phyloP scores from a whole-genome alignment of 1,140 invertebrate species.

The Calephelis virginiensis region DNA sequence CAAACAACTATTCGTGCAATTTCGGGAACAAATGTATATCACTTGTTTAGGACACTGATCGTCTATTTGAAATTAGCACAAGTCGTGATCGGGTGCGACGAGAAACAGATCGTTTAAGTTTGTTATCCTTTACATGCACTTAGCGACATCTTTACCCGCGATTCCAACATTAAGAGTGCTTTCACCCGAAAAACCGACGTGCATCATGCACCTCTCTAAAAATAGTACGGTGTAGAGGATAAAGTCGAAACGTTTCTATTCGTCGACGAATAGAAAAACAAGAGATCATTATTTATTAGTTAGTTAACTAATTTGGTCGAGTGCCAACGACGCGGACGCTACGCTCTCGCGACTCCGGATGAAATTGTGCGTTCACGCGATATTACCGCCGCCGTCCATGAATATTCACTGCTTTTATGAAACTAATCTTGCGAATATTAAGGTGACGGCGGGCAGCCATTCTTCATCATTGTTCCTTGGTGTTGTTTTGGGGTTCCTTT shows the following conservation, averaged over 20 bases:
- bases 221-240: constrained; percentile 64
- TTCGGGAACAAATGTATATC: no score
- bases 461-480: no score
- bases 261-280: constrained; percentile 73
- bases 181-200: constrained; percentile 64
- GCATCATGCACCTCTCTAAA: constrained; percentile 66
- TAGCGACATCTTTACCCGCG: constrained; percentile 50
- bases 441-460: not conserved
- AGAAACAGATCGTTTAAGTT: constrained; percentile 57
- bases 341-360: constrained; percentile 57
- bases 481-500: no score
- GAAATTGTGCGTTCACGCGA: constrained; percentile 56
- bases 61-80: constrained; percentile 32
- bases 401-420: constrained; percentile 48
- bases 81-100: constrained; percentile 55
- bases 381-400: constrained; percentile 35
- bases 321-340: constrained; percentile 53
- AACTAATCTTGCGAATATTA: constrained; percentile 8
- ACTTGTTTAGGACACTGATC: not conserved
- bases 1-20: no score
- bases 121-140: constrained; percentile 38
- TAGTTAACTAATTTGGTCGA: constrained; percentile 74
- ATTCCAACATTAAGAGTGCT: constrained; percentile 69
- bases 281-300: constrained; percentile 78
- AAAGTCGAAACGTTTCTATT: constrained; percentile 67